phyloP scores from a whole-genome alignment of 2,113 vertebrate species.

The Redunca redunca region DNA sequence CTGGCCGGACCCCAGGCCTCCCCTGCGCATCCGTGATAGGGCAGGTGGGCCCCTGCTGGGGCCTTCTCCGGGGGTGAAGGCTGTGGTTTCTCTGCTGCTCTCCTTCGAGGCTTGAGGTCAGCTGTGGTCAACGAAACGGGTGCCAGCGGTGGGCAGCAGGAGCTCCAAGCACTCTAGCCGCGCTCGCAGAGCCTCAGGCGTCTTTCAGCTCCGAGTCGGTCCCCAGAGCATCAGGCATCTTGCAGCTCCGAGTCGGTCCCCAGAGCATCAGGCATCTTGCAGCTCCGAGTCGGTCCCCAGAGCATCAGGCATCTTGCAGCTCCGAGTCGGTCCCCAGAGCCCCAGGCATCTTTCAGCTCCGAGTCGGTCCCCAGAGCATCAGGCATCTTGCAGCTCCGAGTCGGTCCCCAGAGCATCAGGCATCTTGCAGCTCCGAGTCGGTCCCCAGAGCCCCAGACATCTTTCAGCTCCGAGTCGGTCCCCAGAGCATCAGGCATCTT shows the following conservation, averaged over 20 bases:
- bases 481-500: neutral
- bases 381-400: too few species aligned
- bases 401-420: too few species aligned
- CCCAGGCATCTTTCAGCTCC: too few species aligned
- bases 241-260: too few species aligned
- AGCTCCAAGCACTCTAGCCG: fast-evolving
- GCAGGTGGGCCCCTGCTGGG: fast-evolving
- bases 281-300: too few species aligned
- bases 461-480: neutral
- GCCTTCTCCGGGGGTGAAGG: fast-evolving
- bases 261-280: too few species aligned
- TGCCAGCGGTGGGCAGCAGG: fast-evolving
- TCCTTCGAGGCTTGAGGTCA: neutral
- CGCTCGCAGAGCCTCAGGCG: fast-evolving
- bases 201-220: neutral
- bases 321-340: too few species aligned
- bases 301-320: too few species aligned
- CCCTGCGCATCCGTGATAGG: fast-evolving
- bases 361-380: too few species aligned
- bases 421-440: fast-evolving
- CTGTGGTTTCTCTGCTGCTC: neutral
- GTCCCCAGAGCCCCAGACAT: neutral
- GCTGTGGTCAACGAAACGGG: fast-evolving
- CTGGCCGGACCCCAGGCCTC: too few species aligned
- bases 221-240: too few species aligned